Percentiles rank a stretch among this genome's conserved stretches.
These are phyloP conservation scores for Galaxea fascicularis DNA, from an alignment of 92 coral and sea anemone species.

Conservation along the genomic window DNA sequence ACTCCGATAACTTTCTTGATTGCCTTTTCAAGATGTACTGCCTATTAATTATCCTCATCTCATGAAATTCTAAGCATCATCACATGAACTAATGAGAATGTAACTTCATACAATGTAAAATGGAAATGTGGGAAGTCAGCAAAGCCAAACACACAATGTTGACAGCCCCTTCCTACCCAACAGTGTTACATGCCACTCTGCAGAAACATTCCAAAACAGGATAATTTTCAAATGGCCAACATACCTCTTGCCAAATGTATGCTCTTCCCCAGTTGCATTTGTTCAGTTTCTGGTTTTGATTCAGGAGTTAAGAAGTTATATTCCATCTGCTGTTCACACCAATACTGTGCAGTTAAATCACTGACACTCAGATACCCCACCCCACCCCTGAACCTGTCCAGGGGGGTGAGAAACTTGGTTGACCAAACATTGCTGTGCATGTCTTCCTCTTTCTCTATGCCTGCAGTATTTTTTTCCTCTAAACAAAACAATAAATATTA, in stretches of 20 bases:
- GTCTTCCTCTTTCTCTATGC: neutral
- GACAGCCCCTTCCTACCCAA: too few species aligned
- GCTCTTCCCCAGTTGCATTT: constrained; percentile 52
- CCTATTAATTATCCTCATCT: too few species aligned
- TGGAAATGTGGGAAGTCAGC: neutral
- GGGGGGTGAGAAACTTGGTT: constrained; percentile 27
- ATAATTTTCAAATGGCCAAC: too few species aligned
- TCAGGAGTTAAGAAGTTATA: constrained; percentile 57
- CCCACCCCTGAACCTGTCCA: constrained; percentile 60
- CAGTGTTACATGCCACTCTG: too few species aligned
- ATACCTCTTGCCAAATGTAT: constrained; percentile 78
- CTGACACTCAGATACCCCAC: constrained; percentile 71
- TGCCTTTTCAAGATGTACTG: too few species aligned
- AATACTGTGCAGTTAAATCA: constrained; percentile 68
- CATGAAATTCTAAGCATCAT: too few species aligned
- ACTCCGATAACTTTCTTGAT: too few species aligned
- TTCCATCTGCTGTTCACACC: constrained; percentile 85
- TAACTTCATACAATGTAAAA: neutral
- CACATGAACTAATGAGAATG: neutral
- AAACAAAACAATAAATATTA: neutral
- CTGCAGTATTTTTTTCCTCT: neutral
- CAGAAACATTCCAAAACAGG: too few species aligned
- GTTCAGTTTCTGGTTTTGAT: constrained; percentile 37
- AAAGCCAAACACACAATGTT: too few species aligned
- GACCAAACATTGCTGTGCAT: neutral